Evolutionary conservation across 2,888 invertebrate genomes (phyloP), one percentile per base, ranked within the genome.

Genomic region (Agrilus biguttatus): DNA sequence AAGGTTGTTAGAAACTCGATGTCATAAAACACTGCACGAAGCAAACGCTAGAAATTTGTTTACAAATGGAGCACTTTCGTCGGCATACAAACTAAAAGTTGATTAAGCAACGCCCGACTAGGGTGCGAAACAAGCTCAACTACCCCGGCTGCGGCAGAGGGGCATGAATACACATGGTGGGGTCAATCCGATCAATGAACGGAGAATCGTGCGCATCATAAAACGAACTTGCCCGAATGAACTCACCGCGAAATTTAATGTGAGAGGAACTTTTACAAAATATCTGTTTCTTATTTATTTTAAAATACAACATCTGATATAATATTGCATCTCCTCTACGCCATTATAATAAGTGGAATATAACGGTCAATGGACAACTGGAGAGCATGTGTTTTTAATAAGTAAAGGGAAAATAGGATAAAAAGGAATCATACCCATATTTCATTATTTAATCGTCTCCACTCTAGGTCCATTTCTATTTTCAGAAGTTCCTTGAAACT

Each of bases 1-100:
- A 80, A 81, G 80, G 85, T 80, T 81, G 73, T 75, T 72, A 73
- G 62, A 68, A 69, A 71, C 72, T 69, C 68, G 62, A 43, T 66
- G 66, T 68, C 73, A 74, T 73, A 62, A 72, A 72, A 53, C 57
- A 57, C 57, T 57, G 56, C 60, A 50, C 53, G 47, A 50, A 44
- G 53, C 49, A 51, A 53, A 47, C 43, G 40, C 28, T 28, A 45
- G 37, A 47, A 44, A 43, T 41, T 45, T 43, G 44, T 46, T 44
- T 44, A 49, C 41, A 47, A 47, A 48, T 37, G 43, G 44, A 44
- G 47, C 46, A 42, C 45, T 42, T 44, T 42, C 46, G 44, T 33
- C 44, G 45, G 44, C 44, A 42, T 43, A 35, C 46, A 47, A 50
- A 48, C 45, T 42, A 42, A 44, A 37, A 14, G 44, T 32, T 42